phyloP scores from a whole-genome alignment of 2,113 vertebrate genomes.

The Siniperca knerii region DNA sequence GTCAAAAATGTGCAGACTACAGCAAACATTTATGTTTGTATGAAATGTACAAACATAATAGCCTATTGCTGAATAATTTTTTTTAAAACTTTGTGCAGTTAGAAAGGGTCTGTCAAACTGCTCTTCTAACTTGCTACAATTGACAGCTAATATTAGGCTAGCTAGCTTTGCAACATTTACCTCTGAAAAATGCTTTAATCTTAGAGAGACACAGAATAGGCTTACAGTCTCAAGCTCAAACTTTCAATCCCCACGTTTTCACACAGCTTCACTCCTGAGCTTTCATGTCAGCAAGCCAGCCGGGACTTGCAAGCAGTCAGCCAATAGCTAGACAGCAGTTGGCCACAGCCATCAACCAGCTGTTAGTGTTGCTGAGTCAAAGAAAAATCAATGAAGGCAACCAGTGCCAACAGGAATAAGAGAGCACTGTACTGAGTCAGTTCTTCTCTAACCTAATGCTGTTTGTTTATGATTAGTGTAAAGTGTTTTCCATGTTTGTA shows the following conservation, averaged over 20 bases:
- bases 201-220: not conserved
- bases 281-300: not conserved
- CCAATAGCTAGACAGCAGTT: constrained; percentile 20
- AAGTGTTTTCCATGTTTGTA: not conserved
- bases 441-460: not conserved
- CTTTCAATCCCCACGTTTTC: not conserved
- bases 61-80: not conserved
- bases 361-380: constrained; percentile 21
- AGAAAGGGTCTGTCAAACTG: not conserved
- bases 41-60: not conserved
- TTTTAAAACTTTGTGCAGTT: not conserved
- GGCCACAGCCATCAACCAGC: constrained; percentile 20
- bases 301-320: not conserved
- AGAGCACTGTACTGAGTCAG: not conserved
- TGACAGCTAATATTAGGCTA: not conserved
- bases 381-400: constrained; percentile 11
- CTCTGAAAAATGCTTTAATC: not conserved
- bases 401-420: not conserved
- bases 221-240: not conserved
- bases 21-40: not conserved
- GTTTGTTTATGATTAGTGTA: not conserved
- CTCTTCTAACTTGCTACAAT: not conserved
- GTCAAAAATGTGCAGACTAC: not conserved
- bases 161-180: not conserved
- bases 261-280: not conserved